Base-by-base conservation (phyloP, 2,797 vertebrate genomes). In the Oceanodroma leucorhoa region DNA sequence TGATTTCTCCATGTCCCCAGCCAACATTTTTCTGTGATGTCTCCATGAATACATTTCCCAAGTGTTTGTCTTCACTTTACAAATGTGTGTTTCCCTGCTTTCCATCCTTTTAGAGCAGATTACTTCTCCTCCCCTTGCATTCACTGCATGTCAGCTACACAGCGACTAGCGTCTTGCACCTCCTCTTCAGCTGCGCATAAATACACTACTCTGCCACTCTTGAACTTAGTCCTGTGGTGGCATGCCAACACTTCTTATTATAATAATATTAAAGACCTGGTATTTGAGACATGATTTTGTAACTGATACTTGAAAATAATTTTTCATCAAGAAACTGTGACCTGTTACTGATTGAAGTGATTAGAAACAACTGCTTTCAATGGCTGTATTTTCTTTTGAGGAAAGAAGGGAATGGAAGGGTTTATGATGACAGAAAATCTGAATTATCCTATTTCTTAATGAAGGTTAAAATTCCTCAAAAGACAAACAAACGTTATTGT, bases 181-280 rank as follows among this genome's bases (percentile, higher is more conserved):
- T 90, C 85, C 43, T 87, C 43, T 87, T 93, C 70, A 92, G 46
- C 77, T 95, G 62, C 82, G 73, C 77, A 27, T 90, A 88, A 90
- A 78, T 75, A 64, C 32, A 38, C 9, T 54, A 12, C 29, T 62
- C 61, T 85, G 36, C 61, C 24, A 17, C 51, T 82, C 75, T 87
- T 81, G 57, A 90, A 66, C 66, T 75, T 81, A 43, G 32, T 84
- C 60, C 38, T 43, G 36, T 57, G 76, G 79, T 92, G 70, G 41
- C 48, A 64, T 83, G 41, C 36, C 76, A 81, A 48, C 58, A 67
- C 60, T 93, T 94, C 19, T 40, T 84, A 84, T 90, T 83, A 83
- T 60, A 83, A 65, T 62, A 82, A 71, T 60, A 80, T 79, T 88
- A 90, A 85, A 84, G 55, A 66, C 40, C 51, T 30, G 5, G 3